These are phyloP conservation scores for Talpa occidentalis DNA, from an alignment of 2,113 vertebrate species.

Conservation along the genomic window DNA sequence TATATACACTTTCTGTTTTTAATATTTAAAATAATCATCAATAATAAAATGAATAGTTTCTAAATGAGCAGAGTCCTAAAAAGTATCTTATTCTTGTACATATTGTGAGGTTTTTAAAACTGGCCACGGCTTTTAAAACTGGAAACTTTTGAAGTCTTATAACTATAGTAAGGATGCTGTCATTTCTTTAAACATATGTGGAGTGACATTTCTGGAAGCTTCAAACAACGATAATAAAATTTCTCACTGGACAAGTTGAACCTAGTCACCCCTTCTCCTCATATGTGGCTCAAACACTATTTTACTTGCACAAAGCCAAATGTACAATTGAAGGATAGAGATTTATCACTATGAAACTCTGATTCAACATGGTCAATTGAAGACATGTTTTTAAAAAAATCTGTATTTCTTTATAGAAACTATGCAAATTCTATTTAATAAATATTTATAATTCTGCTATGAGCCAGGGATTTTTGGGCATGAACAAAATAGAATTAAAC, in stretches of 20 bases:
- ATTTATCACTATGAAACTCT: not conserved
- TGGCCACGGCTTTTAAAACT: not conserved
- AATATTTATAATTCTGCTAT: not conserved
- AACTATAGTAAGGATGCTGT: not conserved
- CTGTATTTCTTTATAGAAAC: not conserved
- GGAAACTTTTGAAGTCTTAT: not conserved
- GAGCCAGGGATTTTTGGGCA: not conserved
- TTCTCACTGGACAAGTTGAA: not conserved
- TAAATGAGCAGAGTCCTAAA: not conserved
- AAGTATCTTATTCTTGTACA: not conserved
- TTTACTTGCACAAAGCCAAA: not conserved
- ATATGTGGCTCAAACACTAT: not conserved
- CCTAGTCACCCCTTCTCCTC: not conserved
- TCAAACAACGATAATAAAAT: not conserved
- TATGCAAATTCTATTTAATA: not conserved
- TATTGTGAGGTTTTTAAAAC: not conserved
- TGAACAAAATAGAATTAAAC: not conserved
- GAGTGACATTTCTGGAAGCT: not conserved
- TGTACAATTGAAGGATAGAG: not conserved
- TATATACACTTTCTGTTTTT: not conserved
- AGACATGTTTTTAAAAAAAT: not conserved
- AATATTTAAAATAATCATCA: slow-evolving; percentile 10
- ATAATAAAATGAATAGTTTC: not conserved
- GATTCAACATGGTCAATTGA: not conserved
- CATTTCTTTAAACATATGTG: not conserved